Evolutionary conservation across 2,113 vertebrate genomes (phyloP), one percentile per base, ranked within the genome.

Genomic region (Emydura subglobosa): DNA sequence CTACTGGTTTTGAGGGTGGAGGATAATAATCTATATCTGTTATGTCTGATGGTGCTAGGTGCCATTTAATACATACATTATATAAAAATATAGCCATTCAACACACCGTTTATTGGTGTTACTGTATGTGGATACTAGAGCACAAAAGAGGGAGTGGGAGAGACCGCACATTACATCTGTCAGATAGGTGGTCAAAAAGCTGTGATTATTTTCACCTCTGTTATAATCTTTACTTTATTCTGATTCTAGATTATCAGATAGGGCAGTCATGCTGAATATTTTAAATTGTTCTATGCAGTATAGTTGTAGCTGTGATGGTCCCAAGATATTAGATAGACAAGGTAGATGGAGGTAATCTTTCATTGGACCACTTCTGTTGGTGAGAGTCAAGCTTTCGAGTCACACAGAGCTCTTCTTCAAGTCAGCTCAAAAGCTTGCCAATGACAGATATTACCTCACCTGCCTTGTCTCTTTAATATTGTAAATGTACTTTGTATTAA

Each of bases 181-280:
- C 31, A 83, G 94, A 80, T 83, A 92, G 89, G 78, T 84, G 81
- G 42, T 78, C 42, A 82, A 82, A 72, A 19, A 49, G 54, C 3
- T 5, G 29, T 47, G 89, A 29, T 82, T 82, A 6, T 82, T 94
- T 92, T 44, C 83, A 87, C 0, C 0, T 59, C 59, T 47, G 81
- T 47, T 50, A 1, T 74, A 25, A 16, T 83, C 39, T 61, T 76
- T 86, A 5, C 34, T 39, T n/a, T n/a, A 7, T 27, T 42, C 79
- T 76, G 86, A 83, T 79, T 25, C 72, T 44, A 24, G 44, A 39
- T 22, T 57, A 86, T 2, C 10, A 21, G n/a, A 34, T 6, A 87
- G 10, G 1, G 10, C 82, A 54, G 25, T 84, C 2, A 25, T 31
- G 59, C 44, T 65, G 31, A 65, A 65, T 65, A 65, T 65, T 65